These are phyloP conservation scores for Cyclopterus lumpus DNA, from an alignment of 2,797 vertebrate species.

Conservation along the genomic window DNA sequence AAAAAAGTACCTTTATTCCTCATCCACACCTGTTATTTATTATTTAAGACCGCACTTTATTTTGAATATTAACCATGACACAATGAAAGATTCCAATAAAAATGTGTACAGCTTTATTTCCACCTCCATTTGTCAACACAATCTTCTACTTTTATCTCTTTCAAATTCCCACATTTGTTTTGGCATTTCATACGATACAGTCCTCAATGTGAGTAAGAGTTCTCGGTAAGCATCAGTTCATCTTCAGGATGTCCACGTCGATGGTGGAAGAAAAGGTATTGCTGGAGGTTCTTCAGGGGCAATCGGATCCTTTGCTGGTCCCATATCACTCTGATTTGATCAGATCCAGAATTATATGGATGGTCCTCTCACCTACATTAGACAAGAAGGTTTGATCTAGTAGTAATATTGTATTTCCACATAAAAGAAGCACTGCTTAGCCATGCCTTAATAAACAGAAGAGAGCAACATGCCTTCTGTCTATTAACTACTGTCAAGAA, in stretches of 20 bases:
- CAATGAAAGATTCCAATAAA: constrained; percentile 30
- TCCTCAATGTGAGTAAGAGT: constrained; percentile 54
- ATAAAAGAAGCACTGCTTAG: neutral
- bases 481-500: neutral
- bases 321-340: constrained; percentile 87
- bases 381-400: neutral
- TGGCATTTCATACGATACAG: constrained; percentile 32
- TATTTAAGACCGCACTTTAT: neutral
- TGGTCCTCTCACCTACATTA: constrained; percentile 89
- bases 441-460: neutral
- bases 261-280: neutral
- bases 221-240: neutral
- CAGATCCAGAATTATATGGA: constrained; percentile 92
- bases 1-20: constrained; percentile 2
- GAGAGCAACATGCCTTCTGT: neutral
- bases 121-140: constrained; percentile 17
- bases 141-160: constrained; percentile 1
- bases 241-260: neutral
- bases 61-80: neutral
- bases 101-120: constrained; percentile 56
- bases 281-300: constrained; percentile 17
- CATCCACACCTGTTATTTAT: neutral
- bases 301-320: neutral
- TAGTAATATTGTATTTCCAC: neutral
- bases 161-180: constrained; percentile 13